A percentile compares a stretch with the other conserved stretches of the same genome.
Evolutionary conservation across 2,797 vertebrate species (phyloP).

Genomic region (Fundulus diaphanus): DNA sequence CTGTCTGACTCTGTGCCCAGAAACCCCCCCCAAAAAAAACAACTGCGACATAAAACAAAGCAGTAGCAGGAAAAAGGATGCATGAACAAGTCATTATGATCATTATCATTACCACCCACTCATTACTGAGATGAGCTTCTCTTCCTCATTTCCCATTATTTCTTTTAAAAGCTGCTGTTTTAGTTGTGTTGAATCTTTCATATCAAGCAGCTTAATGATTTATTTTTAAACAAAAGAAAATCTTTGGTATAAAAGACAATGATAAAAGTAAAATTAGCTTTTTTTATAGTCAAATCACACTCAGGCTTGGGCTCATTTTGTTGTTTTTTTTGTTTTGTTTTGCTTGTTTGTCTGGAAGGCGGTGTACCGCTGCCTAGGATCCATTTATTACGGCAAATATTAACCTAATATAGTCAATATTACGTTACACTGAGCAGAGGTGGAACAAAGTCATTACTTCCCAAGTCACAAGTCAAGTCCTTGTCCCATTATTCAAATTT

Average conservation of each 20-base stretch:
- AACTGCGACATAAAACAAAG: background rate
- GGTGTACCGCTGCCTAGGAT: too few species aligned
- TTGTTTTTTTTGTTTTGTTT: background rate
- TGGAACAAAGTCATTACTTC: too few species aligned
- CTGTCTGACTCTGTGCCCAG: background rate
- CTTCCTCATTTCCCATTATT: conserved; percentile 8
- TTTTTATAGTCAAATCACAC: background rate
- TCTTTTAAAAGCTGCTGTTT: conserved; percentile 10
- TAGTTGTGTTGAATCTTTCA: background rate
- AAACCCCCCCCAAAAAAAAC: background rate
- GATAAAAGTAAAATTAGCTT: background rate
- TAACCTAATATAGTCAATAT: background rate
- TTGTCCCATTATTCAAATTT: too few species aligned
- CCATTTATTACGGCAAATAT: background rate
- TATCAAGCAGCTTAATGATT: conserved; percentile 1
- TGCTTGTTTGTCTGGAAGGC: too few species aligned
- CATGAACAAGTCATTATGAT: conserved; percentile 25
- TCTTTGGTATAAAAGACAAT: background rate
- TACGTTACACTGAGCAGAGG: too few species aligned
- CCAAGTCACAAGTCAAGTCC: too few species aligned
- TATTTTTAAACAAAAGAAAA: conserved; percentile 2
- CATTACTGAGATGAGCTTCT: conserved; percentile 3
- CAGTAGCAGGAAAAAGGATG: background rate
- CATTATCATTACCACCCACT: conserved; percentile 20
- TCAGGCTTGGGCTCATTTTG: background rate